Evolutionary conservation across 2,113 vertebrate species (phyloP).

Genomic region (Psephotus haematonotus): DNA sequence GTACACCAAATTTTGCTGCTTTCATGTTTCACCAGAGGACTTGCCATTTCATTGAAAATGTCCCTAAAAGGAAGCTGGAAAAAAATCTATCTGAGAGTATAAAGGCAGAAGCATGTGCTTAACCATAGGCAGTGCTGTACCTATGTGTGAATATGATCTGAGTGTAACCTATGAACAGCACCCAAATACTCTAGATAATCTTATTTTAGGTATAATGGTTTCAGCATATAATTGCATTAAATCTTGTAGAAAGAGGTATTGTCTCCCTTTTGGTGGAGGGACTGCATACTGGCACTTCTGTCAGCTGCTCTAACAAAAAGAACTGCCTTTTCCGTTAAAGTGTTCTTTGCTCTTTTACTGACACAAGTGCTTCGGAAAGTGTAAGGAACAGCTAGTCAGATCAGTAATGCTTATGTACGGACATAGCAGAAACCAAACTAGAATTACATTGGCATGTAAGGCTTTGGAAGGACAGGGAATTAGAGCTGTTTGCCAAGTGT

Average conservation of each 20-base stretch:
- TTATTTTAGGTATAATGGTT: neutral
- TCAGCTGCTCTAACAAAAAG: neutral
- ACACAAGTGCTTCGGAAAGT: neutral
- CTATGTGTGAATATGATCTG: neutral
- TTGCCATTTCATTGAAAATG: neutral
- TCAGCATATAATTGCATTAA: neutral
- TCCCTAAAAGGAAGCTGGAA: neutral
- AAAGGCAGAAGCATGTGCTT: neutral
- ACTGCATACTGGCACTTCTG: neutral
- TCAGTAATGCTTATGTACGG: neutral
- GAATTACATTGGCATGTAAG: neutral
- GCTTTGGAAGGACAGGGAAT: conserved; percentile 13
- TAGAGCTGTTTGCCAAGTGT: neutral
- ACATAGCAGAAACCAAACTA: conserved; percentile 37
- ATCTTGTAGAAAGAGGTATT: neutral
- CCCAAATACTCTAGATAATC: neutral
- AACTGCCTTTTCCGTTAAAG: neutral
- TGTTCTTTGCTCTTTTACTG: neutral
- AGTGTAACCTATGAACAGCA: neutral
- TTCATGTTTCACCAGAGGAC: neutral
- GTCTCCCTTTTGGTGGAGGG: neutral
- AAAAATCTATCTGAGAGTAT: neutral
- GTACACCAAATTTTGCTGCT: neutral
- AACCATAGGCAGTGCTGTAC: neutral
- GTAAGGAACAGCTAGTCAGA: neutral